phyloP scores from a whole-genome alignment of 2,888 invertebrate species.

The Melanargia galathea region DNA sequence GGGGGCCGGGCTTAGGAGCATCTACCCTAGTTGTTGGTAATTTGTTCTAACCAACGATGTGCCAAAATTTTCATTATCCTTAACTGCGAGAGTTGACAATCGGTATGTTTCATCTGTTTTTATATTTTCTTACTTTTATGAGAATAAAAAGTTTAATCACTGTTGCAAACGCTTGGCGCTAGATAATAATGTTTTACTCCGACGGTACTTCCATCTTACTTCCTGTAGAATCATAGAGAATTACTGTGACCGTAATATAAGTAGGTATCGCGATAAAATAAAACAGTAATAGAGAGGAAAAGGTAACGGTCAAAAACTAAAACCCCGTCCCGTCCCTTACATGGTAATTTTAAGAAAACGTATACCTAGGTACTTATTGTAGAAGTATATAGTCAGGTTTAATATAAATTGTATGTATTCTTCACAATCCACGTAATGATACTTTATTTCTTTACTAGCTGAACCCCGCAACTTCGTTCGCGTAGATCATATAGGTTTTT shows the following conservation, averaged over 20 bases:
- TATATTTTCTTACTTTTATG: not conserved
- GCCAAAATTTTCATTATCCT: not conserved
- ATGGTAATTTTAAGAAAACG: no score
- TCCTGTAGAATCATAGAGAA: not conserved
- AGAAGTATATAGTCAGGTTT: no score
- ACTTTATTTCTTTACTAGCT: no score
- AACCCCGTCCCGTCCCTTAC: not conserved
- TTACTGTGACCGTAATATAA: not conserved
- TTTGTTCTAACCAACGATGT: no score
- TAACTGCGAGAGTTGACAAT: not conserved
- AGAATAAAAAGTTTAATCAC: not conserved
- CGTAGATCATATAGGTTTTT: no score
- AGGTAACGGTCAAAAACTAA: not conserved
- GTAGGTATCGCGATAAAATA: not conserved
- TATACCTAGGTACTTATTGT: no score
- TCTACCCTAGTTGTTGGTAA: no score
- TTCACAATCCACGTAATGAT: no score
- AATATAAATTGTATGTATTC: no score
- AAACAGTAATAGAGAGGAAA: not conserved
- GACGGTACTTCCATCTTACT: constrained; percentile 4
- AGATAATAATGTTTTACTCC: constrained; percentile 10
- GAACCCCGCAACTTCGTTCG: no score
- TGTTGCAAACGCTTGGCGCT: not conserved
- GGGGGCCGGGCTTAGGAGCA: no score
- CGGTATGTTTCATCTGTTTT: not conserved